Base-by-base conservation (phyloP, 2,797 vertebrate genomes). In the Peromyscus eremicus region DNA sequence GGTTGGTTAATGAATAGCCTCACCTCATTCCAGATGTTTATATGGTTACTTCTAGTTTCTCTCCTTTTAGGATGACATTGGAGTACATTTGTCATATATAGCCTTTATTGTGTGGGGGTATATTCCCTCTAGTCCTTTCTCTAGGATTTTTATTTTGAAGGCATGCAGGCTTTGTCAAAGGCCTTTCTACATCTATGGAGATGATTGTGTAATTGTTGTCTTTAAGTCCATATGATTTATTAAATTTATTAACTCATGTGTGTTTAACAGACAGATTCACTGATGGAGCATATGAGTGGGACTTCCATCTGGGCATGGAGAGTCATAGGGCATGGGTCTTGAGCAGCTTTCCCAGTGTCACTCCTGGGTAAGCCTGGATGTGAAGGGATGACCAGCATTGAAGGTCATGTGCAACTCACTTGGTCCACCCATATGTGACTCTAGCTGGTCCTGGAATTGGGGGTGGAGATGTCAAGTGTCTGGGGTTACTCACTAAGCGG, bases 191-290 rank as follows among this genome's bases (percentile, higher is more conserved):
- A 29, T 64, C 27, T 12, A 5, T 32, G 32, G 60, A 32, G 8
- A 64, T 64, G 81, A 64, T 43, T 32, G 16, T 10, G 6, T 32
- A 46, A 12, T 32, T 43, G 4, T 12, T 46, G 77, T 37, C 34
- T 66, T 84, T 34, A 84, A 34, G 40, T 46, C 60, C 62, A 66
- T 84, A 64, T 32, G 60, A 64, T 32, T 64, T 46, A 46, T 64
- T 32, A 46, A 19, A 43, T 64, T 5, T 64, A 32, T 43, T 83
- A 37, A 43, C 9, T 46, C 19, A 1, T 0, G 0, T 29, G 2
- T 64, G 40, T n/a, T n/a, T n/a, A n/a, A n/a, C n/a, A n/a, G n/a
- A n/a, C n/a, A n/a, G n/a, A n/a, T 64, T 66, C 9, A 66, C 16
- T 84, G 81, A 32, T 64, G 37, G 27, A 64, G 37, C 60, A n/a